Conservation (phyloP, 2,888 invertebrate genomes). For the Ormia ochracea region DNA sequence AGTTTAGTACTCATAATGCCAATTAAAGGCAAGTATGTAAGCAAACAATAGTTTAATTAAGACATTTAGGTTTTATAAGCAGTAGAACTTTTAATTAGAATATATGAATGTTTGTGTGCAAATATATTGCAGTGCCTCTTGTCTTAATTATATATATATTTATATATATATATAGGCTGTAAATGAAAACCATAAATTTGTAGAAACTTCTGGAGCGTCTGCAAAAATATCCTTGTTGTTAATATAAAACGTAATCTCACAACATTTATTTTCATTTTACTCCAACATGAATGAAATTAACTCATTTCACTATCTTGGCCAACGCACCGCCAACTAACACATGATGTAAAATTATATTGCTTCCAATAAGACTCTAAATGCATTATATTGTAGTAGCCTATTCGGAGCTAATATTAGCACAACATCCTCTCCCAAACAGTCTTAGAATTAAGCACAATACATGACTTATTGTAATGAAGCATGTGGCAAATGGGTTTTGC, state of each 20-base stretch:
- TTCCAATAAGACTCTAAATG: not conserved
- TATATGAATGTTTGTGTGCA: no score
- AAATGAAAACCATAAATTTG: not conserved
- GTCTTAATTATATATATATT: not conserved
- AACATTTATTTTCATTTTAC: not conserved
- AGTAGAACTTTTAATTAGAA: not conserved
- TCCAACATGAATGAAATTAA: not conserved
- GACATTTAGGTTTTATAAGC: not conserved
- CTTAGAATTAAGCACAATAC: not conserved
- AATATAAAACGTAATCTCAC: no score
- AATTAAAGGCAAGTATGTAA: not conserved
- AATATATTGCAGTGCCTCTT: not conserved
- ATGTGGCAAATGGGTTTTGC: not conserved
- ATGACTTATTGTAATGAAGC: not conserved
- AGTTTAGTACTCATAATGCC: not conserved
- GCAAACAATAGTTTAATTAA: not conserved
- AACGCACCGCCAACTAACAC: not conserved
- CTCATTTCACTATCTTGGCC: not conserved
- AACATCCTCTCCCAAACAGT: not conserved
- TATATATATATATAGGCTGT: not conserved
- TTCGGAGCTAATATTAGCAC: conserved; percentile 5
- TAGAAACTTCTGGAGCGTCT: not conserved
- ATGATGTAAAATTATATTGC: not conserved
- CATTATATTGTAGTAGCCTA: not conserved
- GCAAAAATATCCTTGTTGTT: not conserved